Percentiles rank a stretch among this genome's conserved stretches.
These are phyloP conservation scores for Drosophila sp. DNA, from an alignment of 1,140 invertebrate genomes.

Conservation along the genomic window DNA sequence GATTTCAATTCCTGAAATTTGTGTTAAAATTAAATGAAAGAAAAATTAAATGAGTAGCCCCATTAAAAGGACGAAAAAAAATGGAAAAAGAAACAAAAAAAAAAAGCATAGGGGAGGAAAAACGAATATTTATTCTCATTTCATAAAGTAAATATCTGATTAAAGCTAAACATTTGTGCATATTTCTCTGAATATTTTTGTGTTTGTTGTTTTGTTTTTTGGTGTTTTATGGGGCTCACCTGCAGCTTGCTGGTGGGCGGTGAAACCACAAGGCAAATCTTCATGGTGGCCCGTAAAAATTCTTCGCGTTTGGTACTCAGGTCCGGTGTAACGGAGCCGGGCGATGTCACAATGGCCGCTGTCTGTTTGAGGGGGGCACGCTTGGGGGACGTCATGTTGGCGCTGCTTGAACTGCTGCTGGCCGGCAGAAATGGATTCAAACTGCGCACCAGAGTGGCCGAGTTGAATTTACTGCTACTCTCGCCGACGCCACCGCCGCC, in stretches of 20 bases:
- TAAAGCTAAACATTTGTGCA: constrained; percentile 41
- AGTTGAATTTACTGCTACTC: constrained; percentile 40
- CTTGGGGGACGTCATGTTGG: constrained; percentile 40
- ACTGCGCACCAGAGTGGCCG: constrained; percentile 48
- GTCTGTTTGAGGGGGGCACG: constrained; percentile 50
- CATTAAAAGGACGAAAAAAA: background rate
- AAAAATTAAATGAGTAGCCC: background rate
- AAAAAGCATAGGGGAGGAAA: constrained; percentile 45
- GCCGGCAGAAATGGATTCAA: constrained; percentile 63
- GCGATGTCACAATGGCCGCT: constrained; percentile 48
- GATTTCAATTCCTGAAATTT: no score
- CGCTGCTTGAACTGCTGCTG: constrained; percentile 30
- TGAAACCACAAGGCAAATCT: constrained; percentile 82
- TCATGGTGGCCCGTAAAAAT: constrained; percentile 83
- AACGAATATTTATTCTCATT: constrained; percentile 59
- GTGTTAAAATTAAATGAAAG: background rate
- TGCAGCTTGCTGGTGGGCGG: constrained; percentile 81
- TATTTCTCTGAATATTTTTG: constrained; percentile 26
- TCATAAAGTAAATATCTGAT: constrained; percentile 54
- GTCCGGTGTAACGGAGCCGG: constrained; percentile 62
- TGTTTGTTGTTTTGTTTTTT: constrained; percentile 25
- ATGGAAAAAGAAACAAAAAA: constrained; percentile 35
- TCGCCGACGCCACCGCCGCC: no score
- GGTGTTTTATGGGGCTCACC: constrained; percentile 58
- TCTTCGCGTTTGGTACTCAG: constrained; percentile 84